phyloP scores from a whole-genome alignment of 1,140 invertebrate genomes.

The Bombus superbus region DNA sequence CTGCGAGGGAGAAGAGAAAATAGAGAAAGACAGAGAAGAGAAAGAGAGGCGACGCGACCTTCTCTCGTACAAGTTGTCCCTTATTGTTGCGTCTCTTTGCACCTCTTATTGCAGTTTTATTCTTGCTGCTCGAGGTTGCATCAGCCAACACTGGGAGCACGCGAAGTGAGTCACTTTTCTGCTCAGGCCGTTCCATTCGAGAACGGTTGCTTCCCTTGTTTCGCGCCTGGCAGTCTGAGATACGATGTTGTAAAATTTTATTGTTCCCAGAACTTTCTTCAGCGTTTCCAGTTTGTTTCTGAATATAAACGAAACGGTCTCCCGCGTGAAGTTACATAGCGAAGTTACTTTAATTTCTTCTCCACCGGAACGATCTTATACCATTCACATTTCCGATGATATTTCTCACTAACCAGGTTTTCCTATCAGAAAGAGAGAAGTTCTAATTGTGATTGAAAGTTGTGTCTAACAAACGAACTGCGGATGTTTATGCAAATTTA shows the following conservation, averaged over 20 bases:
- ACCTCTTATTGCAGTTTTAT: slow-evolving; percentile 33
- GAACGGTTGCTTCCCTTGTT: slow-evolving; percentile 26
- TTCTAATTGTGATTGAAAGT: background rate
- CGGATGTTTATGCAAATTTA: background rate
- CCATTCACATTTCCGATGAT: background rate
- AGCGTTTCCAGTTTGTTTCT: slow-evolving; percentile 45
- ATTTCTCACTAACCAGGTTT: background rate
- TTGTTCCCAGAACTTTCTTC: slow-evolving; percentile 37
- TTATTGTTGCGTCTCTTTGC: slow-evolving; percentile 46
- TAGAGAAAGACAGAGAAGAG: background rate
- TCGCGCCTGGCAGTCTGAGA: slow-evolving; percentile 29
- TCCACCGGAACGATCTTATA: background rate
- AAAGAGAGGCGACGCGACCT: background rate
- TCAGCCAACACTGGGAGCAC: background rate
- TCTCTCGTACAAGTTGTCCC: slow-evolving; percentile 43
- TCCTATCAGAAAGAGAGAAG: background rate
- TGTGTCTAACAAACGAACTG: background rate
- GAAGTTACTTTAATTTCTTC: slow-evolving; percentile 45
- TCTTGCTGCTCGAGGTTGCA: slow-evolving; percentile 1
- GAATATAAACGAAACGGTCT: slow-evolving; percentile 49
- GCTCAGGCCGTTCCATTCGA: slow-evolving; percentile 21
- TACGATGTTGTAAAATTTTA: slow-evolving; percentile 55
- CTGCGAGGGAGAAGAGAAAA: background rate
- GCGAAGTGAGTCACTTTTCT: slow-evolving; percentile 18
- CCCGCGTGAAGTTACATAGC: background rate